Conservation (phyloP, 2,113 vertebrate genomes). For the Gnathonemus longibarbis region DNA sequence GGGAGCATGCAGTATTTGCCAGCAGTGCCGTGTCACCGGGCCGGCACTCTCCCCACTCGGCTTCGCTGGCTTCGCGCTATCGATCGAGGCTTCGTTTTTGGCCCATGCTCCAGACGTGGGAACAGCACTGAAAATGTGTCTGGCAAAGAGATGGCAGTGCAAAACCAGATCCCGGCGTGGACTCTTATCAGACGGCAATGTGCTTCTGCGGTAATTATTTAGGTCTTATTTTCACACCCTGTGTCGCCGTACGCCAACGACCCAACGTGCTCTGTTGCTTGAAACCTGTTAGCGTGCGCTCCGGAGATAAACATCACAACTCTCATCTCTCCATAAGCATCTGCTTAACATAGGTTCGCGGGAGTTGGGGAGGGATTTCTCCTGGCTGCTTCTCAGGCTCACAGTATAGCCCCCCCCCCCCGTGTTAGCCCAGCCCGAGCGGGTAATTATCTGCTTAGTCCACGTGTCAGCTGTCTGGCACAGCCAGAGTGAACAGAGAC, state of each 20-base stretch:
- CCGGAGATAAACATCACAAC: not conserved
- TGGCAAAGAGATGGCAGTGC: not conserved
- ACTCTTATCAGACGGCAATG: not conserved
- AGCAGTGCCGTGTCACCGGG: not conserved
- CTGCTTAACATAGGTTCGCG: not conserved
- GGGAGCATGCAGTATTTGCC: not conserved
- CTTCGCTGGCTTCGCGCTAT: slow-evolving; percentile 7
- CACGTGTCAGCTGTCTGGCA: not conserved
- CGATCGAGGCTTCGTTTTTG: slow-evolving; percentile 37
- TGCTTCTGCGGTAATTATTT: not conserved
- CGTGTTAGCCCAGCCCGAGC: not conserved
- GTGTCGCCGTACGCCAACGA: not conserved
- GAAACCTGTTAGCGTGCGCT: not conserved
- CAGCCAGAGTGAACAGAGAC: not conserved
- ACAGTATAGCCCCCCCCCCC: not conserved
- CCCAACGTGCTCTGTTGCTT: not conserved
- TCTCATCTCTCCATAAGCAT: not conserved
- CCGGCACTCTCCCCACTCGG: not conserved
- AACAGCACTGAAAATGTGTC: not conserved
- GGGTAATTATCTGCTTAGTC: not conserved
- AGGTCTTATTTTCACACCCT: not conserved
- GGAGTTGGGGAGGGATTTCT: not conserved
- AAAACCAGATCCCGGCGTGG: not conserved
- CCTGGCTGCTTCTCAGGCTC: not conserved
- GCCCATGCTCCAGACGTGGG: slow-evolving; percentile 2